A percentile compares a stretch with the other conserved stretches of the same genome.
These are phyloP conservation scores for Trichopoda pennipes DNA, from an alignment of 2,888 invertebrate genomes.

Conservation along the genomic window DNA sequence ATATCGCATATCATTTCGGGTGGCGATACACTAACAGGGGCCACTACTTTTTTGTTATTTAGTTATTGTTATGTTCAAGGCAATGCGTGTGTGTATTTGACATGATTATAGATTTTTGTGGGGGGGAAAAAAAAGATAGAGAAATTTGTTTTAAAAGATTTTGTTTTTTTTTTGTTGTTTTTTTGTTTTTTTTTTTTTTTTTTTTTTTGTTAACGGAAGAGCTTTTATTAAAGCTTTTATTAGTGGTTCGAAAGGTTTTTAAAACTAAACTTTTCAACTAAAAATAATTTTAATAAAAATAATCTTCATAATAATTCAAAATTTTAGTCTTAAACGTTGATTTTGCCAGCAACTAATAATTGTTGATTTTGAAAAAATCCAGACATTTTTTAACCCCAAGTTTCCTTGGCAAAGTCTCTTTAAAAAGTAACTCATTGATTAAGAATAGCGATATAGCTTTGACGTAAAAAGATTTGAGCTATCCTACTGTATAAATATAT, in stretches of 20 bases:
- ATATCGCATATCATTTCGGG: constrained; percentile 73
- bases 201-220: constrained; percentile 15
- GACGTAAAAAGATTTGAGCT: too few species aligned
- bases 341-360: background rate
- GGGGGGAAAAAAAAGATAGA: constrained; percentile 29
- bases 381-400: too few species aligned
- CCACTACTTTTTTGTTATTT: constrained; percentile 50
- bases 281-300: too few species aligned
- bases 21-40: constrained; percentile 72
- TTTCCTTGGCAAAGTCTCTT: too few species aligned
- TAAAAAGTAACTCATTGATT: too few species aligned
- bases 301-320: too few species aligned
- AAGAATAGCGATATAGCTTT: too few species aligned
- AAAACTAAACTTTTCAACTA: background rate
- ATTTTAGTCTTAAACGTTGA: background rate
- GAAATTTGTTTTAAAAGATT: background rate
- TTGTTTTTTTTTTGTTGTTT: background rate
- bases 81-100: background rate
- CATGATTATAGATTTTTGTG: constrained; percentile 38
- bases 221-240: background rate
- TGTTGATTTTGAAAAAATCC: too few species aligned
- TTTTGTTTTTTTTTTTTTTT: background rate
- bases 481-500: too few species aligned
- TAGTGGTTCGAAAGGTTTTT: background rate
- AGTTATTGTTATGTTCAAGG: constrained; percentile 67